Base-by-base conservation (phyloP, 2,888 invertebrate species). In the Apoda limacodes region DNA sequence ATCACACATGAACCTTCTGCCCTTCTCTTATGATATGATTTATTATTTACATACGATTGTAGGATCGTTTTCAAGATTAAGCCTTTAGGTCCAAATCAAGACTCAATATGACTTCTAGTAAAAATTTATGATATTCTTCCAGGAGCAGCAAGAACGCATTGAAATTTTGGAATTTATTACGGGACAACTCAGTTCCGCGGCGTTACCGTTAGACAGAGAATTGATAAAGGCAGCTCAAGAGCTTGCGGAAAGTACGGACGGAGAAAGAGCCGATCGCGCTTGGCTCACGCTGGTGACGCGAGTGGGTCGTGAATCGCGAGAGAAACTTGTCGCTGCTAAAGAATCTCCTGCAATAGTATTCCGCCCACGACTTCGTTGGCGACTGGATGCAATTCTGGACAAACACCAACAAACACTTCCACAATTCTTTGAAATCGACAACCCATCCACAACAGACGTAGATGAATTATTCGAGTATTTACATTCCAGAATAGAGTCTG, bases 151-250 rank as follows among this genome's bases (percentile, higher is more conserved):
- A 5, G 68, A 69, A 25, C 62, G 67, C 12, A 46, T 64, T 5
- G 76, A 76, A 41, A 53, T 81, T 15, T 42, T 78, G 13, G 70
- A 76, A 29, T 81, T 80, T 43, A 60, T 80, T 15, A 55, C 61
- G 4, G 63, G 65, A 2, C 81, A 80, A 41, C 35, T 80, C 20
- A 56, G 51, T 26, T 49, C 60, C 21, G 69, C 74, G 3, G 61
- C 69, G 13, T 42, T 72, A n/a, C 76, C 76, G 2, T 40, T 59
- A 19, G 76, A 76, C 37, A 57, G 53, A 24, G 66, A 68, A 30
- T 43, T 71, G n/a, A 48, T 66, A 10, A 50, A 46, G 14, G 52
- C 55, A 27, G 51, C 65, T 19, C 53, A 55, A 35, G 50, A 58
- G 34, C 46, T 69, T 9, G 63, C 64, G 5, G 54, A 48, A 9